Conservation (phyloP, 2,113 vertebrate species). For the Onychostoma macrolepis region DNA sequence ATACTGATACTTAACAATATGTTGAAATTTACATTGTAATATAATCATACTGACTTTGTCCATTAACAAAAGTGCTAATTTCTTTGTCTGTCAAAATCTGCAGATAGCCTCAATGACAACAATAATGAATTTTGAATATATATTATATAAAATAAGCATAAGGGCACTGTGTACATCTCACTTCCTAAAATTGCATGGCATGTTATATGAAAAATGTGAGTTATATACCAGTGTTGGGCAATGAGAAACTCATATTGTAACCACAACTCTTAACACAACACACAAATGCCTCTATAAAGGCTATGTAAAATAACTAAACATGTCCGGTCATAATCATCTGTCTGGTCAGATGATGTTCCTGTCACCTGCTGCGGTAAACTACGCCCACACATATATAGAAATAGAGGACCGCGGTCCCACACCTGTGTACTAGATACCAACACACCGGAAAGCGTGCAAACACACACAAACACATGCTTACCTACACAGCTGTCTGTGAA, state of each 20-base stretch:
- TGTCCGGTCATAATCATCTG: neutral
- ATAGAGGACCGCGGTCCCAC: neutral
- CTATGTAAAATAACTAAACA: neutral
- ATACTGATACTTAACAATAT: too few species aligned
- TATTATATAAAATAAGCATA: neutral
- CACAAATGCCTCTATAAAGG: neutral
- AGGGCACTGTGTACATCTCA: neutral
- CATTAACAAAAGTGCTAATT: too few species aligned
- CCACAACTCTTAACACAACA: neutral
- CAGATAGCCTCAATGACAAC: too few species aligned
- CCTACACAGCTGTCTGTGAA: conserved; percentile 16
- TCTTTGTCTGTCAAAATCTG: too few species aligned
- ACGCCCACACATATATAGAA: neutral
- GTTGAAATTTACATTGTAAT: too few species aligned
- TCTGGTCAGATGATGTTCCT: too few species aligned
- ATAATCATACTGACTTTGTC: too few species aligned
- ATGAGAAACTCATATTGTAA: neutral
- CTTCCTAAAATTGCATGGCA: neutral
- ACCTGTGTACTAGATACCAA: neutral
- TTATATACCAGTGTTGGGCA: neutral
- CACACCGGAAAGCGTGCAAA: conserved; percentile 1
- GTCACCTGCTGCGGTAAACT: neutral
- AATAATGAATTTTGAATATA: too few species aligned
- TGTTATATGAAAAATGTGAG: neutral
- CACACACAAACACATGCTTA: neutral